Percentiles rank a stretch among this genome's conserved stretches.
Evolutionary conservation across 2,113 vertebrate genomes (phyloP).

Genomic region (Mixornis gularis): DNA sequence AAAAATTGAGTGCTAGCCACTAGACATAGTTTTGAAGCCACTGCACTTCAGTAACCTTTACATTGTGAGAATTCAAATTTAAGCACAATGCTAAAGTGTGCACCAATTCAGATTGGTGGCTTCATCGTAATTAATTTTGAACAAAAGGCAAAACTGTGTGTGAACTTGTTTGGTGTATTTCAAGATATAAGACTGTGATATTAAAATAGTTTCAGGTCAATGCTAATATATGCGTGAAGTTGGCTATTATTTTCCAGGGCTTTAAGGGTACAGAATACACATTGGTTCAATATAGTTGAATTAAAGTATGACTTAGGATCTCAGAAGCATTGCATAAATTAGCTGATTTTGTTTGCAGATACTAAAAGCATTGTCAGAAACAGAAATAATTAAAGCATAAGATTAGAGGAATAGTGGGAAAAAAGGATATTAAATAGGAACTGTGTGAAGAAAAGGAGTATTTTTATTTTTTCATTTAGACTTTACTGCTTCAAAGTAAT

Average conservation of each 20-base stretch:
- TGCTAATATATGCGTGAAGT: background rate
- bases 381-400: background rate
- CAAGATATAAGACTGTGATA: background rate
- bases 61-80: background rate
- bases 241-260: background rate
- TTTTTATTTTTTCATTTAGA: background rate
- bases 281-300: background rate
- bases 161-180: background rate
- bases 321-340: background rate
- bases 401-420: background rate
- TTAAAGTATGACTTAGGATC: background rate
- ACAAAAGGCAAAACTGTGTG: background rate
- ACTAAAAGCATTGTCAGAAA: background rate
- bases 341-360: background rate
- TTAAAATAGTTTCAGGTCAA: background rate
- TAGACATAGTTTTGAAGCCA: background rate
- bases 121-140: background rate
- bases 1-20: background rate
- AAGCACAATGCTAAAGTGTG: background rate
- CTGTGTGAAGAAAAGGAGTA: background rate
- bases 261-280: background rate
- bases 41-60: background rate
- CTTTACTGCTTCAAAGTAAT: background rate
- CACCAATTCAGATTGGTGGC: background rate
- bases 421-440: background rate